These are phyloP conservation scores for Caenorhabditis tropicalis DNA, from an alignment of 1,140 invertebrate species.

Conservation along the genomic window DNA sequence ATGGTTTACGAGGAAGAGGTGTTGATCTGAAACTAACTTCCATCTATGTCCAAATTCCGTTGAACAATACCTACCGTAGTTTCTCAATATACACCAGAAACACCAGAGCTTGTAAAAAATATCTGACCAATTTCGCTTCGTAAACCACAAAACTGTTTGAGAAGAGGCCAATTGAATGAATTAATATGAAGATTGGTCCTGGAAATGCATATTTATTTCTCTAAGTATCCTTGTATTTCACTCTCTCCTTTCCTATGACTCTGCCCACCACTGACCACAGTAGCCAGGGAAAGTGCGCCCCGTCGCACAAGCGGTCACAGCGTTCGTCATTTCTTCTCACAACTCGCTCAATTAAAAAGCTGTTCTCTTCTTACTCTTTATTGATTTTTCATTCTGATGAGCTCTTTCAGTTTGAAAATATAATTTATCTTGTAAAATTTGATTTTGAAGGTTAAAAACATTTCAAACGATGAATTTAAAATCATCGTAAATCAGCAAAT, in stretches of 20 bases:
- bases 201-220: background rate
- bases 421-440: background rate
- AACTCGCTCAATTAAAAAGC: no score
- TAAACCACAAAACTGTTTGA: constrained; percentile 60
- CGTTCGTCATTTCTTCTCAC: background rate
- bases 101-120: constrained; percentile 43
- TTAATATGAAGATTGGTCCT: constrained; percentile 13
- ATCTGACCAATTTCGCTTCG: constrained; percentile 47
- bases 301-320: background rate
- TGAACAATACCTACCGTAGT: background rate
- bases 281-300: background rate
- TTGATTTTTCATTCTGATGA: no score
- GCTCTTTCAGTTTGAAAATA: background rate
- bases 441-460: background rate
- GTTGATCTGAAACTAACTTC: background rate
- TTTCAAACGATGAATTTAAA: no score
- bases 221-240: background rate
- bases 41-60: background rate
- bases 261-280: background rate
- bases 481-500: no score
- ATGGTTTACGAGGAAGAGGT: background rate
- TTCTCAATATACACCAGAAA: background rate
- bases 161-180: constrained; percentile 44
- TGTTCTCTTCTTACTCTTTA: no score
- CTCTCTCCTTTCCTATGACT: background rate